Base-by-base conservation (phyloP, 2,797 vertebrate species). In the Rhinella marina region DNA sequence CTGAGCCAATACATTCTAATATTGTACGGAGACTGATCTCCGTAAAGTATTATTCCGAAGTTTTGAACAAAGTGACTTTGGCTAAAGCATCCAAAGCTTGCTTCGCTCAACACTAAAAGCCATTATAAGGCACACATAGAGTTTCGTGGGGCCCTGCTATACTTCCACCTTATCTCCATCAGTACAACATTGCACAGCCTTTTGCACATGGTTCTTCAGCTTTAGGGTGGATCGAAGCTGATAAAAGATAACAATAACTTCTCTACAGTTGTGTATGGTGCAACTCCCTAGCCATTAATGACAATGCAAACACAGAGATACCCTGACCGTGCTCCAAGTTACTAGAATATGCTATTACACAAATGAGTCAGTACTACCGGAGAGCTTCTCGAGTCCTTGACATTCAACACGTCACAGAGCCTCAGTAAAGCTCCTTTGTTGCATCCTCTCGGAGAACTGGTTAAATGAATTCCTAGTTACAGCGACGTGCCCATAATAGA, bases 391-490 rank as follows among this genome's bases (percentile, higher is more conserved):
- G 76, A 72, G 82, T 50, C 56, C 82, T 84, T 84, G 70, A 84
- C 70, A 73, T 84, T 61, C 32, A 68, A 14, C 54, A 84, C 61
- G 56, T 76, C 82, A 84, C 50, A 32, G 21, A 84, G 19, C 54
- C 11, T 11, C 50, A 57, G 3, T 68, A 21, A 25, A 70, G 16
- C 81, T 83, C 10, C 64, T 27, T 64, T 48, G 66, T 41, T 54
- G 17, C 68, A 48, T 57, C 11, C 52, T 48, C 11, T 41, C 54
- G 50, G 27, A 19, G 21, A 41, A 76, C 3, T 70, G 82, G 82
- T 84, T 76, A 84, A 75, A 59, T 59, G 21, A 84, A 84, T 84
- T 84, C 73, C 68, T 27, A 75, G 61, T 84, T 62, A 75, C 70
- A 84, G 29, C 10, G 14, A 62, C 19, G 6, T 13, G 48, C 54